A percentile compares a stretch with the other conserved stretches of the same genome.
These are phyloP conservation scores for Nematopogon swammerdamellus DNA, from an alignment of 2,888 invertebrate genomes.

Conservation along the genomic window DNA sequence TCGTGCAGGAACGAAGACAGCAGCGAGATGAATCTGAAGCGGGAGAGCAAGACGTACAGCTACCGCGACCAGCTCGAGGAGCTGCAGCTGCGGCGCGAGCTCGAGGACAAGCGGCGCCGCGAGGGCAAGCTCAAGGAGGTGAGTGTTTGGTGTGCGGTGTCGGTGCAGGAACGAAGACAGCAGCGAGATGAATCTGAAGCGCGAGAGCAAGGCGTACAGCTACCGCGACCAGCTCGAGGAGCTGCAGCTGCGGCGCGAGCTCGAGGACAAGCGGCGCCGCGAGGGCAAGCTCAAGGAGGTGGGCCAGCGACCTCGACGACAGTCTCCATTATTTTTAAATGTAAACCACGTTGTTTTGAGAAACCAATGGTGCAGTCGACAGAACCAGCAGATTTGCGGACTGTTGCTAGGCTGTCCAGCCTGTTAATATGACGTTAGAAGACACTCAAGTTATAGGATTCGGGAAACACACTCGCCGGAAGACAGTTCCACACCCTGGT, in stretches of 20 bases:
- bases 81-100: slow-evolving; percentile 83
- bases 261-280: slow-evolving; percentile 82
- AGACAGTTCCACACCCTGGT: no score
- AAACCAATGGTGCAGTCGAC: no score
- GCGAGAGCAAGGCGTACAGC: slow-evolving; percentile 95
- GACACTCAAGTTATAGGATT: no score
- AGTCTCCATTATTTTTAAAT: no score
- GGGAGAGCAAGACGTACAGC: slow-evolving; percentile 95
- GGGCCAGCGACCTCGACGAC: no score
- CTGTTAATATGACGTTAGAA: no score
- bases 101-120: slow-evolving; percentile 82
- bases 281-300: slow-evolving; percentile 73
- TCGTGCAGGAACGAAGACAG: slow-evolving; percentile 42
- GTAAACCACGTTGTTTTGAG: no score
- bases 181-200: slow-evolving; percentile 75
- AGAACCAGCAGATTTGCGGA: no score
- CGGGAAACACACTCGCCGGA: no score
- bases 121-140: slow-evolving; percentile 77
- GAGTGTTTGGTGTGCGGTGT: not conserved
- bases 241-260: slow-evolving; percentile 83
- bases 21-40: slow-evolving; percentile 75
- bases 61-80: slow-evolving; percentile 97
- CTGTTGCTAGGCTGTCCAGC: no score
- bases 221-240: slow-evolving; percentile 97
- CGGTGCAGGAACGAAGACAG: slow-evolving; percentile 45